Evolutionary conservation across 2,797 vertebrate genomes (phyloP).

Genomic region (Jordanella pulchra): DNA sequence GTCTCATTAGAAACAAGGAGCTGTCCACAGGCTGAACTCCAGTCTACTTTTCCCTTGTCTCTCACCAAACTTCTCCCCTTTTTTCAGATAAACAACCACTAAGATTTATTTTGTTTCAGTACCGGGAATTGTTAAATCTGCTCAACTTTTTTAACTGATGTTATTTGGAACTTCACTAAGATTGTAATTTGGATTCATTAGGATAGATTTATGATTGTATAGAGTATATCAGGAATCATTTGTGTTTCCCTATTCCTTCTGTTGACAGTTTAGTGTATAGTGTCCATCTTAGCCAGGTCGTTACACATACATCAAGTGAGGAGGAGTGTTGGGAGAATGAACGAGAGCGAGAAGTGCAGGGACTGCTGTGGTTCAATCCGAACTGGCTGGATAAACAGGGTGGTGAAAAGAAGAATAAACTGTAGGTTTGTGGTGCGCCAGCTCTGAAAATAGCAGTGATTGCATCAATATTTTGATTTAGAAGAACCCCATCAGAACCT

Average conservation of each 20-base stretch:
- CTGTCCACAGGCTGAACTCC: conserved; percentile 34
- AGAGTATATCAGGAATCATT: conserved; percentile 17
- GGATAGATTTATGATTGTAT: conserved; percentile 37
- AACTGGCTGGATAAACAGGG: conserved; percentile 74
- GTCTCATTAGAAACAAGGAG: conserved; percentile 47
- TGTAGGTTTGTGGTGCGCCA: conserved; percentile 71
- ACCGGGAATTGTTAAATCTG: conserved; percentile 37
- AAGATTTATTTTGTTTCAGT: conserved; percentile 26
- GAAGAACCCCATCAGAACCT: conserved; percentile 45
- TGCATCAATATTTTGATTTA: conserved; percentile 72
- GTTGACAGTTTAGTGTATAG: conserved; percentile 65
- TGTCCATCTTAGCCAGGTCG: conserved; percentile 64
- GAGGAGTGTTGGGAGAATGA: conserved; percentile 41
- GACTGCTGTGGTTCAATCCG: conserved; percentile 63
- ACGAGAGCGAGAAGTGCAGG: conserved; percentile 30
- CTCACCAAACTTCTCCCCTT: conserved; percentile 40
- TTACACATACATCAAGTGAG: conserved; percentile 68
- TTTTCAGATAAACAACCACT: conserved; percentile 57
- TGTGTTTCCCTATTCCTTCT: conserved; percentile 55
- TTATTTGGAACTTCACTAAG: conserved; percentile 41
- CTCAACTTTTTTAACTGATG: conserved; percentile 42
- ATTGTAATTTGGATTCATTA: conserved; percentile 31
- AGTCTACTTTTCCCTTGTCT: conserved; percentile 29
- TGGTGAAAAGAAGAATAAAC: conserved; percentile 76
- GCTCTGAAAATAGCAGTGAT: conserved; percentile 71